Conservation (phyloP, 2,113 vertebrate genomes). For the Clupea harengus region DNA sequence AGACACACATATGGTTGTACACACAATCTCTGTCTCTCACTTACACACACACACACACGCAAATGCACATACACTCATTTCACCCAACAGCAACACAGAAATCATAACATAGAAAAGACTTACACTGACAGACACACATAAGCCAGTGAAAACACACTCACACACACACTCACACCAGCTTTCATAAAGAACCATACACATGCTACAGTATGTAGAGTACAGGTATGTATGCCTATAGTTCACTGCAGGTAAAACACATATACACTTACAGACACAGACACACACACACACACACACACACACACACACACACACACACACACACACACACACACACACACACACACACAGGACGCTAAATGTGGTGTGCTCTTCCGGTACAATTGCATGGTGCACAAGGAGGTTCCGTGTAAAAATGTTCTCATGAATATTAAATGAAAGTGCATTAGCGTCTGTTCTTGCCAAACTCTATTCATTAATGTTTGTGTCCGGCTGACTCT, state of each 20-base stretch:
- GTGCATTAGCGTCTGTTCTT: neutral
- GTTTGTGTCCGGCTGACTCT: neutral
- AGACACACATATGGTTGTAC: neutral
- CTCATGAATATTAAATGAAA: neutral
- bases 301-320: neutral
- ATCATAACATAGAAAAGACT: neutral
- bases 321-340: neutral
- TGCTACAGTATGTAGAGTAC: neutral
- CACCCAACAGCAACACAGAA: too few relatives aligned
- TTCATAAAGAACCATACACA: neutral
- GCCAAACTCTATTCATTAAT: conserved; percentile 7
- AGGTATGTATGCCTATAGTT: too few relatives aligned
- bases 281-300: neutral
- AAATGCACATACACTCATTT: neutral
- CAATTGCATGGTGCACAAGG: neutral
- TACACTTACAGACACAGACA: neutral
- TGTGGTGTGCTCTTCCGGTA: too few relatives aligned
- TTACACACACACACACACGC: neutral
- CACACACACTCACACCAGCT: neutral
- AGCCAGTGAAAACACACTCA: neutral
- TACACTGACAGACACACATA: neutral
- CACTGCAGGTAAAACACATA: too few relatives aligned
- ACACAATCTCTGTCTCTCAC: neutral
- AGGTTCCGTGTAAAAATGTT: neutral
- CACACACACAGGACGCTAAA: neutral